A percentile compares a stretch with the other conserved stretches of the same genome.
Conservation (phyloP, 1,140 invertebrate species). For the Archivesica marissinica region DNA sequence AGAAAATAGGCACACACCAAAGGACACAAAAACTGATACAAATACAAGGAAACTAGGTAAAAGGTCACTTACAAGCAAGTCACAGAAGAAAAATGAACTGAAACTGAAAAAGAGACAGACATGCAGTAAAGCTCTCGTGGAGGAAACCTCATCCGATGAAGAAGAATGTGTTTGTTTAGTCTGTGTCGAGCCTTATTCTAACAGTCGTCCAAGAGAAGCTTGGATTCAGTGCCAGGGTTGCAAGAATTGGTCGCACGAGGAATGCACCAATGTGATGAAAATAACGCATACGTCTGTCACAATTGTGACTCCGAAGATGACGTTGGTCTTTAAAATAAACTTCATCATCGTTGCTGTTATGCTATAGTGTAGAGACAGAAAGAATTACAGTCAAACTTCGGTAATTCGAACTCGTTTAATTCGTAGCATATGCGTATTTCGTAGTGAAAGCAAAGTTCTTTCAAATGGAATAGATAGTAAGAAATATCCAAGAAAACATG, state of each 20-base stretch:
- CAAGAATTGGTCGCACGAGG: not conserved
- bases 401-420: too few species aligned
- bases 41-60: not conserved
- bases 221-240: slow-evolving; percentile 12
- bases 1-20: too few species aligned
- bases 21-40: not conserved
- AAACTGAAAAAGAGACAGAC: not conserved
- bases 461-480: too few species aligned
- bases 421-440: too few species aligned
- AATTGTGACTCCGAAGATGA: slow-evolving; percentile 35
- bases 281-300: not conserved
- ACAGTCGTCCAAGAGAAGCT: slow-evolving; percentile 1
- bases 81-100: not conserved
- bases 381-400: too few species aligned
- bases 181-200: slow-evolving; percentile 6
- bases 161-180: slow-evolving; percentile 7
- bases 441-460: too few species aligned
- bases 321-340: too few species aligned
- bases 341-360: too few species aligned
- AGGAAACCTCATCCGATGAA: not conserved
- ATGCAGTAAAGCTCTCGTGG: not conserved
- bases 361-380: too few species aligned
- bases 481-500: too few species aligned
- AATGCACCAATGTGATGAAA: not conserved
- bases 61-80: not conserved